Evolutionary conservation across 2,888 invertebrate species (phyloP), one percentile per base, ranked within the genome.

Genomic region (Drosophila multiciliata): DNA sequence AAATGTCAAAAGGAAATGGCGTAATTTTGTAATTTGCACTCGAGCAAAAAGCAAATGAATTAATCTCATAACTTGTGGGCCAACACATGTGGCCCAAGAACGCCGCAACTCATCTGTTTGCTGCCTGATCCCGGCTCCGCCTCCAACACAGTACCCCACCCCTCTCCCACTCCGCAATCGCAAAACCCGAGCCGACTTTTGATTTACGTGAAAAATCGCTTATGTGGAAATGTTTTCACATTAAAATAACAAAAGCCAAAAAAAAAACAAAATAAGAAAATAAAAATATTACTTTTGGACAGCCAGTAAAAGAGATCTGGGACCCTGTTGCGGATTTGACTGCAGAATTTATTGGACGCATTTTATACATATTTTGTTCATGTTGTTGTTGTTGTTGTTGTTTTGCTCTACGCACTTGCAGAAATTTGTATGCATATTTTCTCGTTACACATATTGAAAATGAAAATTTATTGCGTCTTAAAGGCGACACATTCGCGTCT

Each of bases 131-230:
- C 53, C 40, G 50, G 26, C 58, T 23, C 75, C 38, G 15, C 26
- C 40, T 9, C 8, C 49, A 12, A 20, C 48, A 33, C 26, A 33
- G 48, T 5, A 26, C 26, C 26, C 26, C 26, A 3, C 4, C 4
- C 26, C 26, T 0, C 5, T 0, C 29, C 6, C 29, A 5, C 26
- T 0, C 5, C 29, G 0, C 29, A 29, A 29, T 29, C 29, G 0
- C 1, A 29, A 23, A 29, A 29, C 29, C 29, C 29, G 29, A 78
- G 80, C 73, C 78, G 59, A 54, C 76, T 73, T 87, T 88, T 87
- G 87, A 87, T 88, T 87, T 88, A 87, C 87, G 87, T 85, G 85
- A 84, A 87, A 85, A 87, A 83, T 87, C 82, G 85, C 80, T 83
- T 87, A 83, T 87, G 82, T 82, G 85, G 85, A 88, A 87, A 87